These are phyloP conservation scores for Stenchaetothrips biformis DNA, from an alignment of 2,888 invertebrate genomes.

Conservation along the genomic window DNA sequence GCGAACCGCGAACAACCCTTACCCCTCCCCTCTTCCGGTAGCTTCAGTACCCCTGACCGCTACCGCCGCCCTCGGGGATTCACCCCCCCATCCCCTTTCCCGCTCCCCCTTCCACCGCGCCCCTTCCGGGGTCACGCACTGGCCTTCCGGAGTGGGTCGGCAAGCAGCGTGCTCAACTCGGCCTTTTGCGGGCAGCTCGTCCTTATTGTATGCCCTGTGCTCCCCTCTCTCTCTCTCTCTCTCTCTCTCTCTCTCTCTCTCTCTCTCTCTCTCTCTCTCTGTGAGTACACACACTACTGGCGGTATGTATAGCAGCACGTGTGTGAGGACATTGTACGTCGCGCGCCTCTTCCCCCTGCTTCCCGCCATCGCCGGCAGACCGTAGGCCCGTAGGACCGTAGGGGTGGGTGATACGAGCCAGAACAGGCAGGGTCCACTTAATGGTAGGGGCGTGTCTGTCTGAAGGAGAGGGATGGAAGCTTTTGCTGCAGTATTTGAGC, in stretches of 20 bases:
- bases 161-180: background rate
- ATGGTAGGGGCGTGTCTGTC: constrained; percentile 9
- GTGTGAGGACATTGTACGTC: constrained; percentile 9
- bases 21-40: background rate
- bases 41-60: no score
- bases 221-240: background rate
- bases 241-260: background rate
- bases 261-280: background rate
- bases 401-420: constrained; percentile 4
- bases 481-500: background rate
- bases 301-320: background rate
- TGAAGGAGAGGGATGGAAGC: background rate
- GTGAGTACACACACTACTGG: no score
- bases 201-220: background rate
- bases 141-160: background rate
- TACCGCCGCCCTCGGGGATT: background rate
- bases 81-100: background rate
- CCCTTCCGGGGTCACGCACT: constrained; percentile 17
- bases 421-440: constrained; percentile 19
- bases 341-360: background rate
- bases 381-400: no score
- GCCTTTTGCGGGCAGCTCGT: constrained; percentile 1
- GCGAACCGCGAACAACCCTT: background rate
- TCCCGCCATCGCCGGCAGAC: background rate
- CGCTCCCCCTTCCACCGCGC: background rate